Evolutionary conservation across 2,113 vertebrate genomes (phyloP).

Genomic region (Phycodurus eques): DNA sequence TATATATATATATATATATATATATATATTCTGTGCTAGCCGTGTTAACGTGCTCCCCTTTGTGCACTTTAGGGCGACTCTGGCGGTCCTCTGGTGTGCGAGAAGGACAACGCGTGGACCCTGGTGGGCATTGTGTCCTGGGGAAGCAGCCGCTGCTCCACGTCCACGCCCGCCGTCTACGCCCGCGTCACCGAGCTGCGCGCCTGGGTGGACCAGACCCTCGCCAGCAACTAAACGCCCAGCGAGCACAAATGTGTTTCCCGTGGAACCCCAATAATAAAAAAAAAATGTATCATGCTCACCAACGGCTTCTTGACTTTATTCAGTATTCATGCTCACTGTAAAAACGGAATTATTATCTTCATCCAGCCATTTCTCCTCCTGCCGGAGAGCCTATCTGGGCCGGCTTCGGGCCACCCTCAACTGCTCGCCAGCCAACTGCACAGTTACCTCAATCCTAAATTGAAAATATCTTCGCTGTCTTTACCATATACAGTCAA

Average conservation of each 20-base stretch:
- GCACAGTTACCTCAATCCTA: no score
- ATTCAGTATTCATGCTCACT: not conserved
- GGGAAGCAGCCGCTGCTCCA: slow-evolving; percentile 72
- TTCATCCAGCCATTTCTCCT: no score
- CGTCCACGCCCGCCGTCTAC: slow-evolving; percentile 69
- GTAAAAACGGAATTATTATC: no score
- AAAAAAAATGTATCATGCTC: not conserved
- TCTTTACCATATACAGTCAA: no score
- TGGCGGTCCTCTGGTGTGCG: slow-evolving; percentile 72
- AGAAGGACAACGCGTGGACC: slow-evolving; percentile 66
- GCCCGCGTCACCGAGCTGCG: slow-evolving; percentile 71
- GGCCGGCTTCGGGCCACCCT: no score
- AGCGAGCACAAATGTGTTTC: not conserved
- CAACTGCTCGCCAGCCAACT: no score
- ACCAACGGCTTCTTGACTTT: not conserved
- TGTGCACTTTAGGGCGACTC: slow-evolving; percentile 64
- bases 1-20: no score
- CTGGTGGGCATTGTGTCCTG: slow-evolving; percentile 76
- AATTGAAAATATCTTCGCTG: no score
- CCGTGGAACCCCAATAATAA: not conserved
- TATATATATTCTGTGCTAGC: no score
- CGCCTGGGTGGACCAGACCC: slow-evolving; percentile 70
- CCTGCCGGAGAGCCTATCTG: no score
- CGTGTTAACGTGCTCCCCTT: not conserved
- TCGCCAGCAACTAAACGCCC: slow-evolving; percentile 67